Evolutionary conservation across 2,888 invertebrate genomes (phyloP).

Genomic region (Polylopha cassiicola): DNA sequence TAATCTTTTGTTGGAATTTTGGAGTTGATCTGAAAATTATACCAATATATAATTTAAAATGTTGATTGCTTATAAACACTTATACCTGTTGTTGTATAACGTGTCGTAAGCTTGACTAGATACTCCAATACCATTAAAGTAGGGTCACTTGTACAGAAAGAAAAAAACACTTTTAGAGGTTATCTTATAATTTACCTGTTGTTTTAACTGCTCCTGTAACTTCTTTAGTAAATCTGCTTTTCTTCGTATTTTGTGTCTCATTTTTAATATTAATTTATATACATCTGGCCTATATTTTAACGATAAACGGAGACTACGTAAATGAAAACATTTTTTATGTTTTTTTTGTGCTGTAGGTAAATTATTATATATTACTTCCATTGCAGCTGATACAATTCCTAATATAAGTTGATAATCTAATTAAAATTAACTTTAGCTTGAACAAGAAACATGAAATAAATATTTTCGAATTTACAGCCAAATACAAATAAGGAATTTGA

Average conservation of each 20-base stretch:
- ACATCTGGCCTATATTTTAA: slow-evolving; percentile 79
- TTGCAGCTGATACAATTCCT: no score
- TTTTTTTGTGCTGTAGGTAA: slow-evolving; percentile 24
- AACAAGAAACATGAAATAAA: no score
- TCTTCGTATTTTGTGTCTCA: slow-evolving; percentile 73
- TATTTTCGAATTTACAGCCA: no score
- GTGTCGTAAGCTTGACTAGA: no score
- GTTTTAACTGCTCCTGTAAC: slow-evolving; percentile 76
- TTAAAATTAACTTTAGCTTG: no score
- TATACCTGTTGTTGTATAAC: no score
- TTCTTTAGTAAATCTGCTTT: slow-evolving; percentile 78
- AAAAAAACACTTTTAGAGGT: slow-evolving; percentile 28
- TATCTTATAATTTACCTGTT: slow-evolving; percentile 74
- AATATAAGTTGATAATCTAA: no score
- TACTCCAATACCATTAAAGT: no score
- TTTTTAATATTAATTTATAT: slow-evolving; percentile 73
- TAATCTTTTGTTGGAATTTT: neutral
- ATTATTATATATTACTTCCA: slow-evolving; percentile 8
- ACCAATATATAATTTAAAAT: no score
- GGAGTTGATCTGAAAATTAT: slow-evolving; percentile 3
- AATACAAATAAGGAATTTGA: no score
- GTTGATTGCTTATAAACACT: no score
- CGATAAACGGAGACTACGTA: slow-evolving; percentile 49
- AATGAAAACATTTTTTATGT: slow-evolving; percentile 31
- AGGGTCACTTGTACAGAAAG: slow-evolving; percentile 19